Base-by-base conservation (phyloP, 2,888 invertebrate genomes). In the Lycocerus yunnanus region DNA sequence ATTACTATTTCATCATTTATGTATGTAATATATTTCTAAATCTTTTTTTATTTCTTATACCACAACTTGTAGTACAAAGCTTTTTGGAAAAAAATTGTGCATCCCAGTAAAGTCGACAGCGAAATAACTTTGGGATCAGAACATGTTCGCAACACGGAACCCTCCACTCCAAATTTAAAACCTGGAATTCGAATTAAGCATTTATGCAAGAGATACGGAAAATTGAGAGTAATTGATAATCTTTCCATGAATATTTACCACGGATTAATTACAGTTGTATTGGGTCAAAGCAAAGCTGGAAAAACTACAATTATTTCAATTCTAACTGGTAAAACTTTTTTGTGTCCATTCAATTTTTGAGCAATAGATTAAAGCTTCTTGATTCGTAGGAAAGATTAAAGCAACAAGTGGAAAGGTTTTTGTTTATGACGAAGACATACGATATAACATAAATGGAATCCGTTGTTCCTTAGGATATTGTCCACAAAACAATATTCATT, bases 401-500 rank as follows among this genome's bases (percentile, higher is more conserved):
- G 92, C 94, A 1, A 91, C 93, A 0, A 88, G 89, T 8, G 97
- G 97, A 43, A 89, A 89, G 1, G 93, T 96, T 1, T 15, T 86
- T 86, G 90, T 96, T 66, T 90, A 93, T 83, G 94, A 93, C 0
- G 89, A 91, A 81, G 93, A 96, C 85, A 91, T 95, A n/a, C 87
- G 89, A 78, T 88, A 88, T 0, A 89, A 95, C 76, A 90, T 93
- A 82, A 87, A 90, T 11, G 87, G 89, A 43, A 93, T 96, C 75
- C 90, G 95, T 58, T 90, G 91, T 75, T 90, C 92, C 75, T 89
- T 98, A 66, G 97, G 98, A 0, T 90, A 97, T 69, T 98, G 98
- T 85, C 97, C 98, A 0, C 96, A 98, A 84, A 93, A 97, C 84
- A 94, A 97, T 86, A 90, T 97, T 77, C 89, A 94, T 59, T 96